These are phyloP conservation scores for Onychomys leucogaster DNA, from an alignment of 2,797 vertebrate species.

Conservation along the genomic window DNA sequence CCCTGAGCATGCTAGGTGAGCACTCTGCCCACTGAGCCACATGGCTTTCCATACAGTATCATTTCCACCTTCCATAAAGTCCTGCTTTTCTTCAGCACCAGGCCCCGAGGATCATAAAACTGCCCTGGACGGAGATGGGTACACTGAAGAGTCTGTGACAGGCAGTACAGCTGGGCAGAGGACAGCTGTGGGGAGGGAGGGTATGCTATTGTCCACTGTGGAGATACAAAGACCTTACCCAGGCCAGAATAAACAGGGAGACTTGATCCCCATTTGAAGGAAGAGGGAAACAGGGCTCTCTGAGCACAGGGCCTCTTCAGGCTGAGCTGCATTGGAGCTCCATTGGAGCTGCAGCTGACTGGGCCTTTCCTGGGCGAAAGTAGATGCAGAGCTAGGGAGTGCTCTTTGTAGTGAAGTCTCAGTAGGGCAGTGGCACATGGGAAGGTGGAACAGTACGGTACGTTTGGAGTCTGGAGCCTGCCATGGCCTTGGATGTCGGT, in stretches of 20 bases:
- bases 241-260: not conserved
- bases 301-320: not conserved
- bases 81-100: not conserved
- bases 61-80: not conserved
- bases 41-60: not conserved
- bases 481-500: constrained; percentile 42
- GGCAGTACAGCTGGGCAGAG: not conserved
- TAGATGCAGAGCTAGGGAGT: not conserved
- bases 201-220: not conserved
- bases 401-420: not conserved
- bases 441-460: not conserved
- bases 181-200: not conserved
- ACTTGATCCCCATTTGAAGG: not conserved
- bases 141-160: not conserved
- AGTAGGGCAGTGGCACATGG: not conserved
- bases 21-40: not conserved
- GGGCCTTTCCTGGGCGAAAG: not conserved
- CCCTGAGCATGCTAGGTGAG: not conserved
- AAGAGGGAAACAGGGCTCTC: not conserved
- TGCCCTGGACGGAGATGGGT: not conserved
- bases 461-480: not conserved
- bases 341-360: not conserved
- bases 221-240: not conserved
- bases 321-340: too few species aligned
- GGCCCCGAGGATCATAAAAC: not conserved